Evolutionary conservation across 2,888 invertebrate species (phyloP).

Genomic region (Drosophila emarginata): DNA sequence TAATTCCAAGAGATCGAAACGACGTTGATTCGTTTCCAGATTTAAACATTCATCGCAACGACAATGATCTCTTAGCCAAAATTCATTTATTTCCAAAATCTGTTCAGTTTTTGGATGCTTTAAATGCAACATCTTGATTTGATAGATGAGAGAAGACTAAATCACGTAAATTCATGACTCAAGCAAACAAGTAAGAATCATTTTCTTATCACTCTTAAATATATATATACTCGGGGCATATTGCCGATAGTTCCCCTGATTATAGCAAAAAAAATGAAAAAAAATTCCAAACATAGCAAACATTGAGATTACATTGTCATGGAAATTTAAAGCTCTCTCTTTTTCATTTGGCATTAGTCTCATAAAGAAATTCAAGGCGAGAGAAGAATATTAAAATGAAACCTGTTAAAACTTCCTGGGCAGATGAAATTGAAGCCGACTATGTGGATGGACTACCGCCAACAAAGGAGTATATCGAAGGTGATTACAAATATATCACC

Average conservation of each 20-base stretch:
- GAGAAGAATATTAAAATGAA: conserved; percentile 81
- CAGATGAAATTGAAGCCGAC: conserved; percentile 97
- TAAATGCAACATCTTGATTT: conserved; percentile 59
- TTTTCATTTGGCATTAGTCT: neutral
- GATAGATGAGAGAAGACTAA: conserved; percentile 10
- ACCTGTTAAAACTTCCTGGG: conserved; percentile 95
- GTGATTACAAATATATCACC: conserved; percentile 94
- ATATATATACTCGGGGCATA: neutral
- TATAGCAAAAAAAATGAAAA: neutral
- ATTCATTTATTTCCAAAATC: conserved; percentile 62
- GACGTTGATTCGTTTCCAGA: conserved; percentile 85
- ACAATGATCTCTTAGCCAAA: conserved; percentile 83
- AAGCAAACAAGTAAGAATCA: conserved; percentile 17
- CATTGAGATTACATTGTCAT: neutral
- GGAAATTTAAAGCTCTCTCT: neutral
- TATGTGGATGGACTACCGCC: conserved; percentile 88
- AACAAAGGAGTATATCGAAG: conserved; percentile 90
- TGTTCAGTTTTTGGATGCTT: conserved; percentile 53
- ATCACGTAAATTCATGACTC: neutral
- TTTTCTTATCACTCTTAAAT: conserved; percentile 7
- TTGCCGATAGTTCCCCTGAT: neutral
- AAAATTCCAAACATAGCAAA: neutral
- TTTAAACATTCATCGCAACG: conserved; percentile 86
- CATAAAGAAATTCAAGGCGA: neutral
- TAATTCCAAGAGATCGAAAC: conserved; percentile 84